Evolutionary conservation across 2,113 vertebrate species (phyloP).

Genomic region (Ornithorhynchus anatinus): DNA sequence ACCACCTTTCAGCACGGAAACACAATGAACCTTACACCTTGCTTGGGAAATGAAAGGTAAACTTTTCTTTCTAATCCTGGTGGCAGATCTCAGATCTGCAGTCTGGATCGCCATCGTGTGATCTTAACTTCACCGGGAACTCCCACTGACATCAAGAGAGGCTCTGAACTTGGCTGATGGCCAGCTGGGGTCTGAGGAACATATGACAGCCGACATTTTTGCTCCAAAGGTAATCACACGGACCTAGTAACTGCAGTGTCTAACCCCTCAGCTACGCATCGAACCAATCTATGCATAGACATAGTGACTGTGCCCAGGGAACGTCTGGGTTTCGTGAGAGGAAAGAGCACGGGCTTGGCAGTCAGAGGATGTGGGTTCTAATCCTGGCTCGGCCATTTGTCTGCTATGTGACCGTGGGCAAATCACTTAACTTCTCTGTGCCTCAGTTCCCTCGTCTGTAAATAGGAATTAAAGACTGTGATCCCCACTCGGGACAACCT

Average conservation of each 20-base stretch:
- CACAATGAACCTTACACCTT: background rate
- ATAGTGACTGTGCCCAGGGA: too few relatives aligned
- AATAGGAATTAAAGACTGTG: too few relatives aligned
- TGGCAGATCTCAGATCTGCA: background rate
- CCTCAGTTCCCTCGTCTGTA: too few relatives aligned
- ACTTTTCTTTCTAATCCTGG: background rate
- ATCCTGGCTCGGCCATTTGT: too few relatives aligned
- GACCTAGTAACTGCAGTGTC: background rate
- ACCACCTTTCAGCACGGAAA: background rate
- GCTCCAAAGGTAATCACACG: background rate
- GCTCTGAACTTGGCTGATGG: background rate
- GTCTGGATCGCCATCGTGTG: background rate
- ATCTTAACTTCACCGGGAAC: background rate
- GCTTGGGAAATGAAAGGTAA: background rate
- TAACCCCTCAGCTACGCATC: too few relatives aligned
- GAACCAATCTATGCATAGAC: too few relatives aligned
- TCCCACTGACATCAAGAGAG: background rate
- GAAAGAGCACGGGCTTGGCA: too few relatives aligned
- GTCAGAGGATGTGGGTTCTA: too few relatives aligned
- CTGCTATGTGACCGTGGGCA: too few relatives aligned
- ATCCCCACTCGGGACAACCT: too few relatives aligned
- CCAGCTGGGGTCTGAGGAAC: background rate
- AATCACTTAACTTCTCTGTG: too few relatives aligned
- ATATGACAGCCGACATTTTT: background rate
- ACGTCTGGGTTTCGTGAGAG: too few relatives aligned